These are phyloP conservation scores for Hydropsyche betteni DNA, from an alignment of 2,888 invertebrate species.

Conservation along the genomic window DNA sequence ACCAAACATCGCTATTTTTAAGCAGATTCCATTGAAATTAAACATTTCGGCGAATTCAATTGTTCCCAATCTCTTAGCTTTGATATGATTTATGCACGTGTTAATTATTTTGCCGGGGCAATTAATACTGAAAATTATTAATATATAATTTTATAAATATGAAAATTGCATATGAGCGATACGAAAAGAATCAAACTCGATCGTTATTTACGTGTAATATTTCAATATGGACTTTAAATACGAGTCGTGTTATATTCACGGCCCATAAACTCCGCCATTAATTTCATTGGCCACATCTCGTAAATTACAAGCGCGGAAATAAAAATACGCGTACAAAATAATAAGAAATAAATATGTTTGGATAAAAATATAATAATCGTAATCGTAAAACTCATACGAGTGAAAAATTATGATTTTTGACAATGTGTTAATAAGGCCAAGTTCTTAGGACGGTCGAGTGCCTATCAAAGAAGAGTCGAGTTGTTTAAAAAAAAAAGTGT, in stretches of 20 bases:
- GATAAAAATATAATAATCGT: no score
- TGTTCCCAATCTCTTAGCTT: background rate
- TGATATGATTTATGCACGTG: background rate
- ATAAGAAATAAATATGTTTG: no score
- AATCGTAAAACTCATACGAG: no score
- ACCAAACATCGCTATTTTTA: conserved; percentile 3
- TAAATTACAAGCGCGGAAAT: background rate
- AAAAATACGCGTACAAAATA: no score
- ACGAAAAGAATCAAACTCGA: background rate
- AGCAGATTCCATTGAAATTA: conserved; percentile 1
- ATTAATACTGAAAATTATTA: background rate
- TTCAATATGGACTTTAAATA: conserved; percentile 6
- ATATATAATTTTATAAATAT: no score
- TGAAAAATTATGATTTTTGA: no score
- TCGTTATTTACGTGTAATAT: conserved; percentile 15
- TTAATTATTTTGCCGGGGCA: background rate
- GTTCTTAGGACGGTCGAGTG: no score
- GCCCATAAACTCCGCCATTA: conserved; percentile 14
- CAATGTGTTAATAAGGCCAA: no score
- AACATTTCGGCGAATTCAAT: background rate
- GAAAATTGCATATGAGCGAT: no score
- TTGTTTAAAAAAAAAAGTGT: no score
- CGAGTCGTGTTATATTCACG: background rate
- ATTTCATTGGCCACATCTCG: background rate
- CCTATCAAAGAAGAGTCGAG: no score